Base-by-base conservation (phyloP, 2,113 vertebrate species). In the Cavia aperea region DNA sequence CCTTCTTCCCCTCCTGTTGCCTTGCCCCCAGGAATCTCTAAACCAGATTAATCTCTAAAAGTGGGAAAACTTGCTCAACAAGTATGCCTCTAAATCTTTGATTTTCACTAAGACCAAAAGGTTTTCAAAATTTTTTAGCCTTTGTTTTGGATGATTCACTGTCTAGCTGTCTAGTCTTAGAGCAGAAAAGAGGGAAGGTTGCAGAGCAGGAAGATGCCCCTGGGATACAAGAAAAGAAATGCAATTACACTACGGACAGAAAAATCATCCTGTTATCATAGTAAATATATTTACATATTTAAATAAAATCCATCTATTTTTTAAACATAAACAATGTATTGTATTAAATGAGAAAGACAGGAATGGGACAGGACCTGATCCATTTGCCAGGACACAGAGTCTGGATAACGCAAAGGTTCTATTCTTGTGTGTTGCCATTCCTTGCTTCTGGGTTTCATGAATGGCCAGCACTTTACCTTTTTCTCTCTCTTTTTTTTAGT, bases 101-200 rank as follows among this genome's bases (percentile, higher is more conserved):
- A 84, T 43, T 89, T 91, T 82, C 29, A 65, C 83, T 72, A 95
- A 97, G 39, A 93, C 60, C n/a, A 60, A 43, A 58, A 75, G 51
- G 94, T 90, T 92, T 94, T 81, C 84, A 91, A 92, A 89, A 66
- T 49, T 56, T 73, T 81, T 90, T 43, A 81, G 79, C 54, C 54
- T 91, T 96, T 93, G 83, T 92, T 79, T 84, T 33, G 84, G 81
- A 70, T 96, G 72, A 93, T 65, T 96, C 91, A 93, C 85, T 79
- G 60, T 91, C 94, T 95, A 90, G 49, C 49, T 92, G 49, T 93
- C 73, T 89, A 72, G 31, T 73, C 39, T 36, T 58, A 29, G 15
- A 66, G 5, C 24, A 46, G 29, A 29, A 26, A 18, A 26, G 1
- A 65, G 19, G 15, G 43, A 51, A 73, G 87, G 56, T 31, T 86